A percentile compares a stretch with the other conserved stretches of the same genome.
These are phyloP conservation scores for Himalopsyche kuldschensis DNA, from an alignment of 2,888 invertebrate genomes.

Conservation along the genomic window DNA sequence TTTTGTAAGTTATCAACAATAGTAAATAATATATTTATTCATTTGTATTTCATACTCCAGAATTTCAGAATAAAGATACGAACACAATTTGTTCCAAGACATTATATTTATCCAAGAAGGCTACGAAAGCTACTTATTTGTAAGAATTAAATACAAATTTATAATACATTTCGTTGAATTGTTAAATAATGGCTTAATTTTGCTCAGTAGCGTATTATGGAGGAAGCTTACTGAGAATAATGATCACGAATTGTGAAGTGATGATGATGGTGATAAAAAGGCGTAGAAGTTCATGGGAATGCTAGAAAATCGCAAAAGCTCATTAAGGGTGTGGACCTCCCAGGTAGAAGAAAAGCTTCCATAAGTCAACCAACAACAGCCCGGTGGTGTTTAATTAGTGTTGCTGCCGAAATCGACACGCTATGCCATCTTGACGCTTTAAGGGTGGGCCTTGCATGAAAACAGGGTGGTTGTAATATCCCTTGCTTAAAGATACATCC, in stretches of 20 bases:
- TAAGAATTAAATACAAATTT: too few species aligned
- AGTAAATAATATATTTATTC: too few species aligned
- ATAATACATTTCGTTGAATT: too few species aligned
- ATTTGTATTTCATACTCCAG: too few species aligned
- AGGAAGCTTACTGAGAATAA: too few species aligned
- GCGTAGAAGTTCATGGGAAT: neutral
- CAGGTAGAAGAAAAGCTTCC: neutral
- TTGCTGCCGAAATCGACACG: constrained; percentile 16
- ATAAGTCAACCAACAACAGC: neutral
- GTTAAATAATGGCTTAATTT: too few species aligned
- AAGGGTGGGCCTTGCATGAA: neutral
- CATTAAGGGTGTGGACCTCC: neutral
- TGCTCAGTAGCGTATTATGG: too few species aligned
- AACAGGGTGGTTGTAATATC: neutral
- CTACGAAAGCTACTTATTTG: too few species aligned
- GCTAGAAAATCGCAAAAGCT: neutral
- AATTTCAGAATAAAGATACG: too few species aligned
- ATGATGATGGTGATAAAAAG: neutral
- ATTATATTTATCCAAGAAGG: too few species aligned
- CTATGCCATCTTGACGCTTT: constrained; percentile 6
- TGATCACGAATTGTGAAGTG: too few species aligned
- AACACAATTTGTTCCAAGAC: too few species aligned
- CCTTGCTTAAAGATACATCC: neutral
- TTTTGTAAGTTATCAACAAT: neutral
- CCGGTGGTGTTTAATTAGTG: constrained; percentile 4